These are phyloP conservation scores for Tapirus indicus DNA, from an alignment of 2,797 vertebrate species.

Conservation along the genomic window DNA sequence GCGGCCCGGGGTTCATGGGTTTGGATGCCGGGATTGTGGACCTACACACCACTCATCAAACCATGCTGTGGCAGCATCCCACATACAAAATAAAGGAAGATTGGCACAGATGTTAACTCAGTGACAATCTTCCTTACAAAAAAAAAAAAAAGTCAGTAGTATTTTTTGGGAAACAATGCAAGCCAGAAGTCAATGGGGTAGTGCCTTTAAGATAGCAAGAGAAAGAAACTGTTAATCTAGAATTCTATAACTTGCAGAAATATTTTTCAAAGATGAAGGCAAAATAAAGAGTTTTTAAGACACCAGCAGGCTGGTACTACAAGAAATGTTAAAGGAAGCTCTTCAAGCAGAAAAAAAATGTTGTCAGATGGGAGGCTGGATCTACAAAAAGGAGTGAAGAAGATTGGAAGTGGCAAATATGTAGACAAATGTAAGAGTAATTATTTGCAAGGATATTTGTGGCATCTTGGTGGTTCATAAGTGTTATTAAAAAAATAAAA, in stretches of 20 bases:
- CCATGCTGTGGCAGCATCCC: no score
- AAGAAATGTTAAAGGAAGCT: neutral
- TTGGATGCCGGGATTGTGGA: no score
- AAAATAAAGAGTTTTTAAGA: neutral
- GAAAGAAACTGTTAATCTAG: neutral
- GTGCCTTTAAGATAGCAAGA: fast-evolving
- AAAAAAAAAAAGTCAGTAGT: no score
- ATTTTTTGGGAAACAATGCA: neutral
- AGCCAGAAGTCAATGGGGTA: neutral
- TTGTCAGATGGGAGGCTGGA: neutral
- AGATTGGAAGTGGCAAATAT: neutral
- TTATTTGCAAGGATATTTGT: neutral
- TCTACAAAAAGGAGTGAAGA: neutral
- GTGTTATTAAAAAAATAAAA: neutral
- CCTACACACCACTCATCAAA: no score
- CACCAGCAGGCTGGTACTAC: neutral
- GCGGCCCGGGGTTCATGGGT: no score
- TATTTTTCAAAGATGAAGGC: neutral
- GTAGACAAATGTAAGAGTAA: neutral
- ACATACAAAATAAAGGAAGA: no score
- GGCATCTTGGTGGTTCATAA: neutral
- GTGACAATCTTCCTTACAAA: no score
- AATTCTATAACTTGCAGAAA: neutral
- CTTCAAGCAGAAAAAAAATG: neutral
- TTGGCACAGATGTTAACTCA: no score